Evolutionary conservation across 2,113 vertebrate species (phyloP).

Genomic region (Neomonachus schauinslandi): DNA sequence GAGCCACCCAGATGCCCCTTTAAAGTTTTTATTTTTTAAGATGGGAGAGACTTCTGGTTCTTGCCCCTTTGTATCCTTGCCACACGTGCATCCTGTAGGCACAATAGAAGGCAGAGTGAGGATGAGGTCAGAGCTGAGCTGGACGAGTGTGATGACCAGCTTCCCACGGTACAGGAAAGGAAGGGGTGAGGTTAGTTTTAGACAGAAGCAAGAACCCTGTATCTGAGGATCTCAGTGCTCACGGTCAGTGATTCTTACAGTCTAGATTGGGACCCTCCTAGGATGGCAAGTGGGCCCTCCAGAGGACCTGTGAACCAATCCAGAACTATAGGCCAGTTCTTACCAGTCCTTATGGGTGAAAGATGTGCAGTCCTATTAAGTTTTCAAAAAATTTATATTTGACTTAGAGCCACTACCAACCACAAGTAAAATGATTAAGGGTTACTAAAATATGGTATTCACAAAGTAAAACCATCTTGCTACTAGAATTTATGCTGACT

Average conservation of each 20-base stretch:
- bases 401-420: background rate
- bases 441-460: conserved; percentile 12
- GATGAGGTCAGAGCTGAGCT: background rate
- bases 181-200: background rate
- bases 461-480: conserved; percentile 2
- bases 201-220: background rate
- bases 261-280: background rate
- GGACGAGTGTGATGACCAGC: background rate
- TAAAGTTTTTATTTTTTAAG: background rate
- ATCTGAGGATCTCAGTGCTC: background rate
- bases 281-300: background rate
- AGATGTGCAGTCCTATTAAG: background rate
- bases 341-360: background rate
- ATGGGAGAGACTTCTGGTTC: background rate
- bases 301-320: background rate
- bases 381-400: background rate
- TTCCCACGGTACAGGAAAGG: background rate
- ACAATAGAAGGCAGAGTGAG: background rate
- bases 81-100: background rate
- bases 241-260: background rate
- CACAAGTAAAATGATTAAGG: conserved; percentile 12
- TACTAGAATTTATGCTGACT: conserved; percentile 38
- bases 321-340: background rate
- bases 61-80: background rate
- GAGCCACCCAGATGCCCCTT: background rate